phyloP scores from a whole-genome alignment of 1,140 invertebrate species.

The Orchesella cincta region DNA sequence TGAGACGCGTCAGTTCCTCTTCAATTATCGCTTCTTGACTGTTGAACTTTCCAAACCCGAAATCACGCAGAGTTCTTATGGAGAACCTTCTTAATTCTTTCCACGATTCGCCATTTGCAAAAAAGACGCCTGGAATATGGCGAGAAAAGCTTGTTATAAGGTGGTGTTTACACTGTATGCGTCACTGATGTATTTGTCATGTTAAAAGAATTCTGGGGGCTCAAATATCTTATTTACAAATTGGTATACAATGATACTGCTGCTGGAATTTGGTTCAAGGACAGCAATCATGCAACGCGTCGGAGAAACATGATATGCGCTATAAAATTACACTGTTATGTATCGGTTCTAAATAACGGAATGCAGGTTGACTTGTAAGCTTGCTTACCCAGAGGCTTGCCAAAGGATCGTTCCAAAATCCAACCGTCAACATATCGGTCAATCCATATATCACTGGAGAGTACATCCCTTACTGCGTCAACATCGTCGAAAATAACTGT shows the following conservation, averaged over 20 bases:
- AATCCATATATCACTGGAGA: constrained; percentile 38
- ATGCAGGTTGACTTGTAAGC: too few species aligned
- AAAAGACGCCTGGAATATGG: constrained; percentile 46
- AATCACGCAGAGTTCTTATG: constrained; percentile 40
- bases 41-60: constrained; percentile 42
- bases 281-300: too few species aligned
- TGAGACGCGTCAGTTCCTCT: constrained; percentile 36
- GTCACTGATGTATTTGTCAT: too few species aligned
- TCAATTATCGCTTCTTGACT: constrained; percentile 41
- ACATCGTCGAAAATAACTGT: constrained; percentile 37
- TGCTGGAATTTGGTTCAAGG: too few species aligned
- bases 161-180: too few species aligned
- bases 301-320: too few species aligned
- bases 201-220: too few species aligned
- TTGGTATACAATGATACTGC: too few species aligned
- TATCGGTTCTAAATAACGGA: too few species aligned
- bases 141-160: too few species aligned
- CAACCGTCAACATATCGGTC: constrained; percentile 37
- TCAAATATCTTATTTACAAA: too few species aligned
- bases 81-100: constrained; percentile 42
- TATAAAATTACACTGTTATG: too few species aligned
- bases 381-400: constrained; percentile 39
- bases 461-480: constrained; percentile 31
- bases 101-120: constrained; percentile 41
- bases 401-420: constrained; percentile 42